phyloP scores from a whole-genome alignment of 2,113 vertebrate genomes.

The Nipponia nippon region DNA sequence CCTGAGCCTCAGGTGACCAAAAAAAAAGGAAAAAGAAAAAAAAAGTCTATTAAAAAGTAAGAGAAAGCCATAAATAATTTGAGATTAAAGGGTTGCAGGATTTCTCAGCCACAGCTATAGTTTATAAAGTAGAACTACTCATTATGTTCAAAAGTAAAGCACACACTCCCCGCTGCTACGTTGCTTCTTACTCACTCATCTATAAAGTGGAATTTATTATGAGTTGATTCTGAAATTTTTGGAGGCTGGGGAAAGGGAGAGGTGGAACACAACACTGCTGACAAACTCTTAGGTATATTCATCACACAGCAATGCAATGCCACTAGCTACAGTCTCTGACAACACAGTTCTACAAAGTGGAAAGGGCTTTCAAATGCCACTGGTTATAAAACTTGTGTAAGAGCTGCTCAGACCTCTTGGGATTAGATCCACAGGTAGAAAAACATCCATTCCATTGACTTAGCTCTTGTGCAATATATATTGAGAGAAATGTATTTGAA shows the following conservation, averaged over 20 bases:
- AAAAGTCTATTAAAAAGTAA: neutral
- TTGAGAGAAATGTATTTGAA: neutral
- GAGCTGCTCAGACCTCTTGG: neutral
- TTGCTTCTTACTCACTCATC: neutral
- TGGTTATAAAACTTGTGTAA: neutral
- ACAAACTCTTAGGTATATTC: neutral
- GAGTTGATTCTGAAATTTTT: neutral
- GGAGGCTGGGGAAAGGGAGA: neutral
- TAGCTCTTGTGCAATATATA: neutral
- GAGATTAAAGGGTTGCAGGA: constrained; percentile 32
- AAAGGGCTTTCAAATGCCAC: neutral
- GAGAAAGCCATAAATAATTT: constrained; percentile 25
- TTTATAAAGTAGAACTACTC: constrained; percentile 10
- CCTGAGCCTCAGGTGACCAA: neutral
- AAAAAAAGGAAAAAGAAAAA: neutral
- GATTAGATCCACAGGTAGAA: neutral
- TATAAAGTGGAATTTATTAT: constrained; percentile 5
- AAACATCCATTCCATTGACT: neutral
- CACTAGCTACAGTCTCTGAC: neutral
- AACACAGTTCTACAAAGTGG: neutral
- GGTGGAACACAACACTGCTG: neutral
- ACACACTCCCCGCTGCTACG: neutral
- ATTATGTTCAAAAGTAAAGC: neutral
- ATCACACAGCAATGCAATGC: constrained; percentile 7
- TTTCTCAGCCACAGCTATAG: constrained; percentile 2